Evolutionary conservation across 2,113 vertebrate species (phyloP).

Genomic region (Peucedramus taeniatus): DNA sequence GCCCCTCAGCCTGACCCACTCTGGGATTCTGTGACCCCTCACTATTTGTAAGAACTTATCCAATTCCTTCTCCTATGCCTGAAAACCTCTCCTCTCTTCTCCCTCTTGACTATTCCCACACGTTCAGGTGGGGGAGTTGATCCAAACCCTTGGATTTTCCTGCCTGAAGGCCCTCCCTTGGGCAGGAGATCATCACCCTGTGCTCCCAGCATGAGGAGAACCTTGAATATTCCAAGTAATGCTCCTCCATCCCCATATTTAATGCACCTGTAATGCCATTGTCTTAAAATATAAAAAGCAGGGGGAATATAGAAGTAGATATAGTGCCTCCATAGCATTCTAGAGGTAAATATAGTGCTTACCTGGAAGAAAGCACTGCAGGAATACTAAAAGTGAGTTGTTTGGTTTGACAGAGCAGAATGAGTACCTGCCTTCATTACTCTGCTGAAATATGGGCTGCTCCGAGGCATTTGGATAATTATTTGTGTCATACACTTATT

Average conservation of each 20-base stretch:
- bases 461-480: constrained; percentile 40
- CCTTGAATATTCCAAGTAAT: background rate
- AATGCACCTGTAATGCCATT: background rate
- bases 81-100: background rate
- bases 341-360: background rate
- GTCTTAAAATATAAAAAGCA: background rate
- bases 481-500: background rate
- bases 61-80: background rate
- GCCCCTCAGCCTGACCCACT: fast-evolving
- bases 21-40: background rate
- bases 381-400: constrained; percentile 20
- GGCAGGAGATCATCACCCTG: background rate
- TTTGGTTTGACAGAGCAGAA: constrained; percentile 30
- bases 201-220: background rate
- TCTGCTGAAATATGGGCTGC: background rate
- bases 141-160: background rate
- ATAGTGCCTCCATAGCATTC: background rate
- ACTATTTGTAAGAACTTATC: background rate
- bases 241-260: background rate
- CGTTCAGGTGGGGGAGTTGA: fast-evolving
- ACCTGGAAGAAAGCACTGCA: background rate
- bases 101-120: background rate
- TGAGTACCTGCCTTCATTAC: constrained; percentile 10
- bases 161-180: background rate
- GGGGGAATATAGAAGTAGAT: background rate